Base-by-base conservation (phyloP, 1,140 invertebrate species). In the Pissodes strobi region DNA sequence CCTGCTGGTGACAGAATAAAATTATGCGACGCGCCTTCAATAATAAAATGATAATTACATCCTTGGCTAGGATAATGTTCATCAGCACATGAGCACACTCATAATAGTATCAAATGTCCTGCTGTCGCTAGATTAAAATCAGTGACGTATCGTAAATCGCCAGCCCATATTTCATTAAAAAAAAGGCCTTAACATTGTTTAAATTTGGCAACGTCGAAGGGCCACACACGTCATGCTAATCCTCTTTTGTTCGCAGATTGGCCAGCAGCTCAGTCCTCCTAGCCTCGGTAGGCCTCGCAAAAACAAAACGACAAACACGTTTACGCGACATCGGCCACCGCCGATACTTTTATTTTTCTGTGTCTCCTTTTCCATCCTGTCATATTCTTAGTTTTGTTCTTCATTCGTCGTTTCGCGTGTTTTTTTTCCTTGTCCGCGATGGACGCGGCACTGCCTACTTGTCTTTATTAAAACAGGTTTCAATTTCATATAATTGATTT, bases 231-330 rank as follows among this genome's bases (percentile, higher is more conserved):
- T 51, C 48, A 27, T 51, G 48, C 17, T 51, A 51, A 51, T 51
- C 48, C 21, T 51, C 48, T 51, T 51, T 51, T 51, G 48, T 51
- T 51, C 48, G 48, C 48, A 51, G 48, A 51, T 51, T 51, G 48
- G 48, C 22, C 48, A 37, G 48, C n/a, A n/a, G n/a, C n/a, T n/a
- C n/a, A n/a, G n/a, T n/a, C n/a, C n/a, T 51, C 22, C 48, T 51
- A 51, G 48, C 27, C 48, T 51, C 48, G 30, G 48, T 51, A 51
- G 48, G 48, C 48, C 23, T 37, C 48, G 48, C 18, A 27, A 51
- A 51, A 51, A 51, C 22, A 51, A 51, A 51, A 51, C n/a, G 22
- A n/a, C n/a, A n/a, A 51, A 51, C 41, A 45, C 41, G 41, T 45
- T 45, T 45, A 45, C 41, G 18, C 41, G 41, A 45, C 41, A 45